phyloP scores from a whole-genome alignment of 2,797 vertebrate genomes.

The Rhinophrynus dorsalis region DNA sequence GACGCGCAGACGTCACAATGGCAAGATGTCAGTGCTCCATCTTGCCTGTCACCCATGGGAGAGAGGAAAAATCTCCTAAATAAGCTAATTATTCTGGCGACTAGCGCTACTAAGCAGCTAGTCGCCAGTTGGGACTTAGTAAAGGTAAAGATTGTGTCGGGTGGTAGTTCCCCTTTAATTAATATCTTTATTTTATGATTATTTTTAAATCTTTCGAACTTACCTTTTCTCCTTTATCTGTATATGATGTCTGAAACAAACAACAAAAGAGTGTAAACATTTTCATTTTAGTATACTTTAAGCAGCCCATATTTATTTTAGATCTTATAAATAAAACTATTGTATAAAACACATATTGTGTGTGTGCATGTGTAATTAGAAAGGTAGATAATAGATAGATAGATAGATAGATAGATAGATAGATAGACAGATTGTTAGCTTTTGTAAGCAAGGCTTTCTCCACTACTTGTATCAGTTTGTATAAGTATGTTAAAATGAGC shows the following conservation, averaged over 20 bases:
- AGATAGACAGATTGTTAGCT: background rate
- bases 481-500: too few species aligned
- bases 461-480: too few species aligned
- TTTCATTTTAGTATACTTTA: background rate
- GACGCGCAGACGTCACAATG: too few species aligned
- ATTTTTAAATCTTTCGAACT: background rate
- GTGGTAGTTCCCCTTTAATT: background rate
- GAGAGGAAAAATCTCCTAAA: background rate
- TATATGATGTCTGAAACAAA: constrained; percentile 73
- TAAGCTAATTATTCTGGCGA: too few species aligned
- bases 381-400: background rate
- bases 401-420: background rate
- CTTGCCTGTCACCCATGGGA: background rate
- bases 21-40: too few species aligned
- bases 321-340: background rate
- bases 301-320: background rate
- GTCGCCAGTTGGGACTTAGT: too few species aligned
- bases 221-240: constrained; percentile 82
- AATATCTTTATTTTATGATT: background rate
- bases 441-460: too few species aligned
- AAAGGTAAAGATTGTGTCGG: background rate
- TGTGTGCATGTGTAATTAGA: background rate
- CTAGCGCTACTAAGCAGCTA: too few species aligned
- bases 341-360: background rate
- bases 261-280: background rate